Conservation (phyloP, 1,140 invertebrate genomes). For the Cepaea nemoralis region DNA sequence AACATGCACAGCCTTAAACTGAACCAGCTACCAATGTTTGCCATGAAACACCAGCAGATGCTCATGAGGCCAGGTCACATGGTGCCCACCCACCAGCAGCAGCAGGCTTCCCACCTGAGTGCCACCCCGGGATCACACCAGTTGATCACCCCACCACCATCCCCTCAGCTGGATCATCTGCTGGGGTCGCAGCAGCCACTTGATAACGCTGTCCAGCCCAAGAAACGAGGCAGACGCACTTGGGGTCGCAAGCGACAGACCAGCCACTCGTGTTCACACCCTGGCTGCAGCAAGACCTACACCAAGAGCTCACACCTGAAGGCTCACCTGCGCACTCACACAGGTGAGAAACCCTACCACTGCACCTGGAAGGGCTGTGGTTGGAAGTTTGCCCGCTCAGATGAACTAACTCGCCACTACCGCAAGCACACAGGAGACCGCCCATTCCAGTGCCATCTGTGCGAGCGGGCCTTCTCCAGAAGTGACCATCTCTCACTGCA, state of each 20-base stretch:
- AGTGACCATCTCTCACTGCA: conserved; percentile 97
- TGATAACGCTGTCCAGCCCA: conserved; percentile 58
- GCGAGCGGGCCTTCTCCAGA: conserved; percentile 91
- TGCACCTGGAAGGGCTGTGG: conserved; percentile 89
- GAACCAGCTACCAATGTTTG: conserved; percentile 44
- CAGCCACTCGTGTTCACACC: conserved; percentile 78
- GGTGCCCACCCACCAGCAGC: not conserved
- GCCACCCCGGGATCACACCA: conserved; percentile 55
- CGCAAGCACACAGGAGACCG: conserved; percentile 96
- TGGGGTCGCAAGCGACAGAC: conserved; percentile 76
- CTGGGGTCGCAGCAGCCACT: conserved; percentile 55
- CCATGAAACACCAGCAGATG: conserved; percentile 58
- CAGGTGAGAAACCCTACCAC: conserved; percentile 81
- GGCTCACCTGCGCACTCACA: conserved; percentile 77
- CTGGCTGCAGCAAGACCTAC: conserved; percentile 81
- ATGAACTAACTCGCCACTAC: conserved; percentile 97
- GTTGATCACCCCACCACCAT: conserved; percentile 76
- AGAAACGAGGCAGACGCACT: conserved; percentile 72
- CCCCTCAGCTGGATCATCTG: conserved; percentile 74
- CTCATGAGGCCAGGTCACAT: conserved; percentile 45
- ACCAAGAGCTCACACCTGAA: conserved; percentile 83
- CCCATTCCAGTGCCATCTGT: conserved; percentile 96
- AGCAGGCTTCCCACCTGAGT: conserved; percentile 41
- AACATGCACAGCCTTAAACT: conserved; percentile 30
- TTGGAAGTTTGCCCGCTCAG: conserved; percentile 92